Percentiles rank a stretch among this genome's conserved stretches.
Evolutionary conservation across 2,113 vertebrate species (phyloP).

Genomic region (Corythaixoides concolor): DNA sequence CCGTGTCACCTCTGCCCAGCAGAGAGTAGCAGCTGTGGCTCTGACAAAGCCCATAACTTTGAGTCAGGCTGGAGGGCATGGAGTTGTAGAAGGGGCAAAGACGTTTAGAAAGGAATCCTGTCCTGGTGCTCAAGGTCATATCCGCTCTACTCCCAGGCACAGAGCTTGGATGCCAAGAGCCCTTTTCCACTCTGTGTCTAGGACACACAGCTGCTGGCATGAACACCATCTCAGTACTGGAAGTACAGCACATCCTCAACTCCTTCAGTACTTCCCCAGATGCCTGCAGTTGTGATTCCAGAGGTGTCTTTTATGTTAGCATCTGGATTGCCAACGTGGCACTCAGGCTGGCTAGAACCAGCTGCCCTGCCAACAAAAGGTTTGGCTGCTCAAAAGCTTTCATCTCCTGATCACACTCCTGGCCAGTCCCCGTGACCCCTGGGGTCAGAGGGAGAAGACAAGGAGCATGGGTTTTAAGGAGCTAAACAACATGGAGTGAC

Average conservation of each 20-base stretch:
- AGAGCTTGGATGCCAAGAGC: background rate
- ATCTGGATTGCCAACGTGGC: background rate
- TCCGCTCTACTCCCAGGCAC: background rate
- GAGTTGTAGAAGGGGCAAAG: background rate
- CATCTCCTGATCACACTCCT: background rate
- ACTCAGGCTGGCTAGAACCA: background rate
- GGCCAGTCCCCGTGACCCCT: background rate
- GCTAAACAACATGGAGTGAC: accelerated
- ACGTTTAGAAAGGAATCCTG: background rate
- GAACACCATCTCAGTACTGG: background rate
- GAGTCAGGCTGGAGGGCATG: background rate
- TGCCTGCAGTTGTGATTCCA: background rate
- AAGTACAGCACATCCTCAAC: background rate
- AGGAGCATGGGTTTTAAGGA: background rate
- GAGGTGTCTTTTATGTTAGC: background rate
- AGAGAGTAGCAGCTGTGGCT: background rate
- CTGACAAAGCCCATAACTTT: background rate
- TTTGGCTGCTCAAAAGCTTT: background rate
- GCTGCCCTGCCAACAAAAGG: background rate
- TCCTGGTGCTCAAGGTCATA: background rate
- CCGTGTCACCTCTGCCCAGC: background rate
- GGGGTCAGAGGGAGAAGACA: background rate
- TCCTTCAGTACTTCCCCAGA: background rate
- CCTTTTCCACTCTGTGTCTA: background rate
- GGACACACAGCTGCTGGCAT: background rate